Percentiles rank a stretch among this genome's conserved stretches.
Evolutionary conservation across 2,113 vertebrate species (phyloP).

Genomic region (Phoenicopterus ruber): DNA sequence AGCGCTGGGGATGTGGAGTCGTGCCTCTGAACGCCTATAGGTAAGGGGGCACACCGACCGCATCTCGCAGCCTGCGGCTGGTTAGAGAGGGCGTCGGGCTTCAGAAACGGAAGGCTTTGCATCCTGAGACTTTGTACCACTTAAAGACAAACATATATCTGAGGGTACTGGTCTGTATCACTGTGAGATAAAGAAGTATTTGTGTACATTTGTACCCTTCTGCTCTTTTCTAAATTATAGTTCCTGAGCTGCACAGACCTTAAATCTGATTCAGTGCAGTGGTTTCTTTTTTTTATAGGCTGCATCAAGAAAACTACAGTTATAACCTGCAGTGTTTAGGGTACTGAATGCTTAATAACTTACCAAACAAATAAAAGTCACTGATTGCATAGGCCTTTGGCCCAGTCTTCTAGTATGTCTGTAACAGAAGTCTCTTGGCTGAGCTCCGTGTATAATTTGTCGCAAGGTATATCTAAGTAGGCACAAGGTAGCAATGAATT

Average conservation of each 20-base stretch:
- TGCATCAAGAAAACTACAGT: background rate
- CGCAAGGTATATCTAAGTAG: background rate
- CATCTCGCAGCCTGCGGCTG: accelerated
- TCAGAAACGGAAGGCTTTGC: background rate
- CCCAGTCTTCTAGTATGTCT: accelerated
- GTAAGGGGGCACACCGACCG: background rate
- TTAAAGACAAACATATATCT: accelerated
- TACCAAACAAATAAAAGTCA: background rate
- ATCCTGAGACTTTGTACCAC: background rate
- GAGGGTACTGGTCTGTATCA: accelerated
- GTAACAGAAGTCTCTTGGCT: background rate
- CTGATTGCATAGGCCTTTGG: accelerated
- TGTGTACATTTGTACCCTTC: background rate
- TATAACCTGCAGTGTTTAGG: accelerated
- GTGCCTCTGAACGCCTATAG: accelerated
- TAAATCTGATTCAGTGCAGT: background rate
- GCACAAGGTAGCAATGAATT: background rate
- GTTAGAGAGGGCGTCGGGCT: background rate
- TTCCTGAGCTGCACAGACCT: too few species aligned
- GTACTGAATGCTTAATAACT: too few species aligned
- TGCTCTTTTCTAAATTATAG: accelerated
- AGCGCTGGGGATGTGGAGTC: accelerated
- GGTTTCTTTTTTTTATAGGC: background rate
- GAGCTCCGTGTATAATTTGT: background rate
- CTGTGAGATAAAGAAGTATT: background rate